These are phyloP conservation scores for Euclidia mi DNA, from an alignment of 2,888 invertebrate species.

Conservation along the genomic window DNA sequence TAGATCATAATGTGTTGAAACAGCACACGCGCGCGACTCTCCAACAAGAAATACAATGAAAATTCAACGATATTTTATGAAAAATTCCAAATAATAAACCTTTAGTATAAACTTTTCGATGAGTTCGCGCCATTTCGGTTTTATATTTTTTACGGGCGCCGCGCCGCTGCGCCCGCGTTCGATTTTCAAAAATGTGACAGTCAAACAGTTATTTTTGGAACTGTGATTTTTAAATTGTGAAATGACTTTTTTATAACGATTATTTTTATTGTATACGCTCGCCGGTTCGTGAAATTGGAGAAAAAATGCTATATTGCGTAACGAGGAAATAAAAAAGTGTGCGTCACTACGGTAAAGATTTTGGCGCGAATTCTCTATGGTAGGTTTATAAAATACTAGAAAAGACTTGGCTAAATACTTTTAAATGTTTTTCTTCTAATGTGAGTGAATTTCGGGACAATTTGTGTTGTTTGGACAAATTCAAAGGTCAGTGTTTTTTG, in stretches of 20 bases:
- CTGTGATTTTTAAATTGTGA: constrained; percentile 51
- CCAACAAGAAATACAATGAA: constrained; percentile 78
- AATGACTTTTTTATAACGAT: constrained; percentile 48
- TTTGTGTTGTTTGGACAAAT: constrained; percentile 41
- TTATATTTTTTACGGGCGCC: constrained; percentile 45
- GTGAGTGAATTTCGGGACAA: constrained; percentile 49
- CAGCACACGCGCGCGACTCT: constrained; percentile 86
- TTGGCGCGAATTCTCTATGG: constrained; percentile 56
- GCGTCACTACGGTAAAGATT: constrained; percentile 53
- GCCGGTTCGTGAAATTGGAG: constrained; percentile 79
- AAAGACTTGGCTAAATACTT: constrained; percentile 31
- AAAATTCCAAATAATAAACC: constrained; percentile 53
- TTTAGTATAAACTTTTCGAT: constrained; percentile 45
- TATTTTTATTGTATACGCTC: constrained; percentile 57
- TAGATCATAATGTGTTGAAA: constrained; percentile 90
- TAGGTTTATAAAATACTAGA: constrained; percentile 31
- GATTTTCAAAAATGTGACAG: constrained; percentile 68
- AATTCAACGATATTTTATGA: constrained; percentile 60
- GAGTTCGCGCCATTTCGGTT: constrained; percentile 62
- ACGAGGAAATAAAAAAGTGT: constrained; percentile 69
- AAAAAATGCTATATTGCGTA: constrained; percentile 72
- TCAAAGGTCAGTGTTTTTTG: constrained; percentile 41
- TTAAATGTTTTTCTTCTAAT: constrained; percentile 21
- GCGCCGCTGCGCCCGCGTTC: constrained; percentile 45
- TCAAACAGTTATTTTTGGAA: constrained; percentile 57